These are phyloP conservation scores for Clarias platycephalus DNA, from an alignment of 2,797 vertebrate genomes.

Conservation along the genomic window DNA sequence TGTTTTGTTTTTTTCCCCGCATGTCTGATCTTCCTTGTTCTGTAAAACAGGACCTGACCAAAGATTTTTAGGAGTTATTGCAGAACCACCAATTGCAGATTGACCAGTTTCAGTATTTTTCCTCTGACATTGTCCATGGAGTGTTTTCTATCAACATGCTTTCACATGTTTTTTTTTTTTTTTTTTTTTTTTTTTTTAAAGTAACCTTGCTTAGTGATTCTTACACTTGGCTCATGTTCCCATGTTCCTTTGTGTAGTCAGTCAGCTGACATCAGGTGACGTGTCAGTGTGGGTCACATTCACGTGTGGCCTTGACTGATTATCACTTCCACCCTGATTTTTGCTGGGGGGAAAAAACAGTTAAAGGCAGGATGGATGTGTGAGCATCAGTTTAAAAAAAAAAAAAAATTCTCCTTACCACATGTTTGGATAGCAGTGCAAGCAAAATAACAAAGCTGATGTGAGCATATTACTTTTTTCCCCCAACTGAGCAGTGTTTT, in stretches of 20 bases:
- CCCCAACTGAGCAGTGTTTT: background rate
- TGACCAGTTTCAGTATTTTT: background rate
- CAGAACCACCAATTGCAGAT: background rate
- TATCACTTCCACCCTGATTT: slow-evolving; percentile 9
- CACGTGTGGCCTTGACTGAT: background rate
- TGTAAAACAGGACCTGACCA: background rate
- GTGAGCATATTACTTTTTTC: background rate
- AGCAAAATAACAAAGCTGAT: background rate
- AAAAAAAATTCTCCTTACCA: background rate
- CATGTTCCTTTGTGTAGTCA: slow-evolving; percentile 5
- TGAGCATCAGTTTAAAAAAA: background rate
- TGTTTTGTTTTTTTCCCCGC: background rate
- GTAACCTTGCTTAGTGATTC: background rate
- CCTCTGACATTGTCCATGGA: background rate
- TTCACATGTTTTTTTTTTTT: too few species aligned
- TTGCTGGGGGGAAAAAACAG: background rate
- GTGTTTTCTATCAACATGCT: background rate
- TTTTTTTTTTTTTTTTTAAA: too few species aligned
- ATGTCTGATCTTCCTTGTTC: background rate
- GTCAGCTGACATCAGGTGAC: slow-evolving; percentile 61
- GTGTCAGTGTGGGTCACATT: slow-evolving; percentile 49
- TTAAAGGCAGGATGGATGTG: background rate
- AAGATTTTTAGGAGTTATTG: background rate
- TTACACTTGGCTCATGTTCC: background rate
- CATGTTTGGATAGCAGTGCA: background rate